Evolutionary conservation across 2,113 vertebrate species (phyloP).

Genomic region (Cinclus mexicanus): DNA sequence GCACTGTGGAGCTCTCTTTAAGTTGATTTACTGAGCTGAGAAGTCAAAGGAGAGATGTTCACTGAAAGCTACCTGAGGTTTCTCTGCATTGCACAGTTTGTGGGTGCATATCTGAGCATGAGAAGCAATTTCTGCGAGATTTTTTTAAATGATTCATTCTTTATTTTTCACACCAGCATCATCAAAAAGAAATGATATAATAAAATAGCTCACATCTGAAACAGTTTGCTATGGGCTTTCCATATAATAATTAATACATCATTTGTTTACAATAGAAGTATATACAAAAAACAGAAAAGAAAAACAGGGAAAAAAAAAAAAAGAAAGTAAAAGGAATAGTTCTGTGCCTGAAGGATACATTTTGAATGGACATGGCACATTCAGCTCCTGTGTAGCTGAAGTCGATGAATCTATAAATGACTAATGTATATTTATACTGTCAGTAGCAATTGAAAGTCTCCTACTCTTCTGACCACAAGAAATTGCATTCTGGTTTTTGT

Average conservation of each 20-base stretch:
- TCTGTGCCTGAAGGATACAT: slow-evolving; percentile 1
- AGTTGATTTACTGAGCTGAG: slow-evolving; percentile 27
- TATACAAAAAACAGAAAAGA: background rate
- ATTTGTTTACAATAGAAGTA: background rate
- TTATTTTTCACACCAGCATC: background rate
- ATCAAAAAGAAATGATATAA: background rate
- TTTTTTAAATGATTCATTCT: background rate
- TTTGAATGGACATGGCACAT: background rate
- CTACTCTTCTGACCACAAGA: slow-evolving; percentile 1
- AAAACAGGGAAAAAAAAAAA: background rate
- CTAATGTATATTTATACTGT: slow-evolving; percentile 30
- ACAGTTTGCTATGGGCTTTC: background rate
- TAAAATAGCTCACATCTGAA: background rate
- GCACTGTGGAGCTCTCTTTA: background rate
- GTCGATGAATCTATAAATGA: background rate
- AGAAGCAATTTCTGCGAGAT: background rate
- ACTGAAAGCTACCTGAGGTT: background rate
- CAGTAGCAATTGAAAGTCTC: slow-evolving; percentile 19
- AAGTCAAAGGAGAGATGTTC: background rate
- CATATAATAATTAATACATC: background rate
- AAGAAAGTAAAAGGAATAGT: background rate
- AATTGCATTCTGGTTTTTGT: slow-evolving; percentile 20
- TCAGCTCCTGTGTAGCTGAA: background rate
- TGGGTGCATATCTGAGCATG: background rate
- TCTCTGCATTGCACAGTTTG: background rate